Base-by-base conservation (phyloP, 2,113 vertebrate genomes). In the Salvelinus fontinalis region DNA sequence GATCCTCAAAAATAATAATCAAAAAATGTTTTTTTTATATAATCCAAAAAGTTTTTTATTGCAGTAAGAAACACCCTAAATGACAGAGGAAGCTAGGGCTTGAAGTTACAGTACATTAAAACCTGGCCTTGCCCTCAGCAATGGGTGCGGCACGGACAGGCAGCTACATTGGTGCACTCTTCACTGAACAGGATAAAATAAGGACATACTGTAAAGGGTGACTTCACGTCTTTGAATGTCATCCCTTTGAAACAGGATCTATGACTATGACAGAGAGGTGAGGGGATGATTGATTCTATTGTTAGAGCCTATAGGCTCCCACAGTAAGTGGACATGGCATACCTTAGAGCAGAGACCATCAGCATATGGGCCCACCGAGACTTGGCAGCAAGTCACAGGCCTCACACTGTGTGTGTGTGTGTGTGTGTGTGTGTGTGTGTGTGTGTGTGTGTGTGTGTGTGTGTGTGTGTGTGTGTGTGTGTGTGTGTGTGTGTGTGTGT, bases 291-390 rank as follows among this genome's bases (percentile, higher is more conserved):
- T 29, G 14, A 29, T 13, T 29, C 14, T 14, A 7, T 67, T 54
- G 51, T 34, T 5, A 68, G 29, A 18, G 18, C 2, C 26, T 29
- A 5, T 31, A 68, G 16, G 29, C 13, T 31, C 34, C 39, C 39
- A 70, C 9, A 11, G 13, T 24, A 62, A 62, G 59, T 24, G 5
- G 7, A 62, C 16, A 24, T 20, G 44, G 39, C 44, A 49, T 3
- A 49, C 8, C n/a, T 48, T 44, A 69, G 31, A 9, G 67, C 31
- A 1, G 18, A 39, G 20, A 9, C 67, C 34, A 69, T 64, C 34
- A 69, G 31, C 67, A 69, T 69, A 69, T 69, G 67, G 67, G 16
- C 67, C 67, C 29, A 18, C 29, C 20, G 31, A 69, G 67, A 44
- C 9, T n/a, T 69, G 67, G 34, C 34, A 69, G 6, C 20, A 34